These are phyloP conservation scores for Cenopis cana DNA, from an alignment of 2,888 invertebrate species.

Conservation along the genomic window DNA sequence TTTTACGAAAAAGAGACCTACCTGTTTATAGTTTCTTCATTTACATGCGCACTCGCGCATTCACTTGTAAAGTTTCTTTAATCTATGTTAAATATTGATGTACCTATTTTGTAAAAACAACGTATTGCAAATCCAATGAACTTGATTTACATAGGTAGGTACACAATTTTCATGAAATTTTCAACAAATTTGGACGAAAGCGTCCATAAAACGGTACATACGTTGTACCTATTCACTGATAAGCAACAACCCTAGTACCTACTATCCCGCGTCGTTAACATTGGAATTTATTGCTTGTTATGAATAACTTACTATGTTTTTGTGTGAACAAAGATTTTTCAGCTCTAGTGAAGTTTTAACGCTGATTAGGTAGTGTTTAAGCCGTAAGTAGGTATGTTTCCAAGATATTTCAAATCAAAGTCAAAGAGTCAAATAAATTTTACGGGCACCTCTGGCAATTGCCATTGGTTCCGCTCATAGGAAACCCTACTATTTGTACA, in stretches of 20 bases:
- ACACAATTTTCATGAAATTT: neutral
- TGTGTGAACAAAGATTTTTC: constrained; percentile 29
- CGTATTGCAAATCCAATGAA: neutral
- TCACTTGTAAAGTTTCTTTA: too few relatives aligned
- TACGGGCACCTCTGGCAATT: too few relatives aligned
- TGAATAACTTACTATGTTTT: constrained; percentile 40
- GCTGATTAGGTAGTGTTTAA: neutral
- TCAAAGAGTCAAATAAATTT: neutral
- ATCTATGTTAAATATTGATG: too few relatives aligned
- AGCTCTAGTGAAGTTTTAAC: constrained; percentile 21
- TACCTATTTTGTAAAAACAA: too few relatives aligned
- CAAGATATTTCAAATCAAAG: neutral
- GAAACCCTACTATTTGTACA: too few relatives aligned
- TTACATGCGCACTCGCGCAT: too few relatives aligned
- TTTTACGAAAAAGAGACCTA: too few relatives aligned
- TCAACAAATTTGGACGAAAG: constrained; percentile 42
- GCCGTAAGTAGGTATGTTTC: neutral
- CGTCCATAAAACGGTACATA: constrained; percentile 50
- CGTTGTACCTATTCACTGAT: constrained; percentile 47
- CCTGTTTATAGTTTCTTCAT: too few relatives aligned
- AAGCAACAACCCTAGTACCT: constrained; percentile 35
- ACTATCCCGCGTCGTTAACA: constrained; percentile 64
- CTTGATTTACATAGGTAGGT: neutral
- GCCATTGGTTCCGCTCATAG: too few relatives aligned
- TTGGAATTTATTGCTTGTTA: constrained; percentile 65